Evolutionary conservation across 2,797 vertebrate genomes (phyloP), one percentile per base, ranked within the genome.

Genomic region (Nyctalus aviator): DNA sequence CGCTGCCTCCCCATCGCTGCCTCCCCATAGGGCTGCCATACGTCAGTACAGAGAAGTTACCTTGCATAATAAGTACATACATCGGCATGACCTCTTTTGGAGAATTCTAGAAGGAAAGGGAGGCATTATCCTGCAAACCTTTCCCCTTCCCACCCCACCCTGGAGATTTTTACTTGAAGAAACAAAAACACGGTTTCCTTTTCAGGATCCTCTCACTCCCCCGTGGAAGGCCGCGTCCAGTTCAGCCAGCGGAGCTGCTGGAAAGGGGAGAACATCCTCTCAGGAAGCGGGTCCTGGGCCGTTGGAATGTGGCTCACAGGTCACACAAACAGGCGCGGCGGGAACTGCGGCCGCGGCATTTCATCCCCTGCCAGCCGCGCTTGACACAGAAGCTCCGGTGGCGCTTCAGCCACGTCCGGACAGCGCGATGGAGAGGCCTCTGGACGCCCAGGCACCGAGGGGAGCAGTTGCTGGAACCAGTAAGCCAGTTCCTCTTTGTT

Each of bases 301-400:
- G 84, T 97, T 82, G 93, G 95, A 94, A 96, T 90, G 94, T 71
- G 95, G 62, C 88, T 77, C 95, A 95, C 93, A 97, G 95, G 94
- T 97, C 95, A 97, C 92, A 91, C 96, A 97, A 97, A 95, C 75
- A 93, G 90, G 95, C 25, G 95, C 71, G 91, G 73, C 95, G 92
- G 93, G 97, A 97, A 97, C 75, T 96, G 97, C 96, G 97, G 92
- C 68, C 96, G 78, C 81, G 79, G 66, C 73, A 89, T 97, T 97
- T 97, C 82, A 97, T 93, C 84, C 82, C 53, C 77, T 89, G 37
- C 93, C 75, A 77, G 72, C 18, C 93, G 82, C 15, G 25, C 93
- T 89, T 94, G 66, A 91, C 75, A 72, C 30, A 79, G 89, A 95
- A 78, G 89, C 84, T 93, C 84, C 72, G 20, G 79, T 78, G 94